Percentiles rank a stretch among this genome's conserved stretches.
Evolutionary conservation across 2,797 vertebrate genomes (phyloP).

Genomic region (Hephaestus fuliginosus): DNA sequence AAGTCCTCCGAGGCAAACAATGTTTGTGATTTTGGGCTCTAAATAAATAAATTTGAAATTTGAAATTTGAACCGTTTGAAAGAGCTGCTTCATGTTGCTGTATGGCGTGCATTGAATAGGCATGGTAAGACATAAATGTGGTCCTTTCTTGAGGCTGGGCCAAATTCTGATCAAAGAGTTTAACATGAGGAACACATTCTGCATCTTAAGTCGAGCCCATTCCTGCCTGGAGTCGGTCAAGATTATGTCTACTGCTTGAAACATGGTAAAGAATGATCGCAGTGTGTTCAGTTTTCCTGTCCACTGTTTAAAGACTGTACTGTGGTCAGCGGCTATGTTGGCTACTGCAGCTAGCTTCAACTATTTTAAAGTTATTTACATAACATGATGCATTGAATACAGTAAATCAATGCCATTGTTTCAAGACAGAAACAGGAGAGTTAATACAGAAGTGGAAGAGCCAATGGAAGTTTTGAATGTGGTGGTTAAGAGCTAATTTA

Average conservation of each 20-base stretch:
- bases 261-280: not conserved
- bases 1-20: too few relatives aligned
- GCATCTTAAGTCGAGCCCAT: not conserved
- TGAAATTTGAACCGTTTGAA: not conserved
- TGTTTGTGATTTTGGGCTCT: too few relatives aligned
- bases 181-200: slow-evolving; percentile 13
- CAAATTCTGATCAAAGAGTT: slow-evolving; percentile 5
- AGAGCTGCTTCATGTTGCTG: not conserved
- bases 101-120: not conserved
- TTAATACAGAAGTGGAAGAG: not conserved
- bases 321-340: not conserved
- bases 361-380: too few relatives aligned
- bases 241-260: not conserved
- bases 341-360: too few relatives aligned
- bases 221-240: not conserved
- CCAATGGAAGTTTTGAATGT: slow-evolving; percentile 8
- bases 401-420: not conserved
- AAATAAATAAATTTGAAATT: too few relatives aligned
- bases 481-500: not conserved
- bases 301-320: not conserved
- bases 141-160: not conserved
- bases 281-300: not conserved
- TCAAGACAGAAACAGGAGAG: not conserved
- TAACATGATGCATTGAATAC: not conserved
- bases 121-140: not conserved